A percentile compares a stretch with the other conserved stretches of the same genome.
Conservation (phyloP, 2,113 vertebrate genomes). For the Gadus chalcogrammus region DNA sequence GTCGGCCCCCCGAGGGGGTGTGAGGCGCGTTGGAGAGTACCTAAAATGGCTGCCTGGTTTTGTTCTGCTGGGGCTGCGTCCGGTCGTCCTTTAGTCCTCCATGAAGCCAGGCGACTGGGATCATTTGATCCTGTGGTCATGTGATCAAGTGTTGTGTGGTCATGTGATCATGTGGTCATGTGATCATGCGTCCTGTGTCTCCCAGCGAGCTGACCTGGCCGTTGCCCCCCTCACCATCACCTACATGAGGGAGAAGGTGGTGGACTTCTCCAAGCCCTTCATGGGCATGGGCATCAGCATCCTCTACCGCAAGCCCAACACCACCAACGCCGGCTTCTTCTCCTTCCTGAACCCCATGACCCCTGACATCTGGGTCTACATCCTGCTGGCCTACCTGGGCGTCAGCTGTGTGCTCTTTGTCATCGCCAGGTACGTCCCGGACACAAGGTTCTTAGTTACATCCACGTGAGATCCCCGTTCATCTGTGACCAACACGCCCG, state of each 20-base stretch:
- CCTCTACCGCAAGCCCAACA: constrained; percentile 91
- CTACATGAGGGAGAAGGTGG: constrained; percentile 90
- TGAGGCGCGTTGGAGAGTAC: too few relatives aligned
- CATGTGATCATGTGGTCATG: too few relatives aligned
- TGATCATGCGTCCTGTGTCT: neutral
- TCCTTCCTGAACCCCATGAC: constrained; percentile 98
- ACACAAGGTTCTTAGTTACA: neutral
- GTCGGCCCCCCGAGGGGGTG: too few relatives aligned
- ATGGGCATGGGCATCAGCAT: constrained; percentile 98
- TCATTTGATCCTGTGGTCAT: too few relatives aligned
- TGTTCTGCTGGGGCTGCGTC: too few relatives aligned
- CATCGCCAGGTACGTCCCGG: constrained; percentile 87
- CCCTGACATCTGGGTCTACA: constrained; percentile 98
- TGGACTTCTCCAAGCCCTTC: constrained; percentile 98
- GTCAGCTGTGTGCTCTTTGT: constrained; percentile 99
- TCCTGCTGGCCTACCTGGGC: constrained; percentile 94
- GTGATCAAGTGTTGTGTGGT: too few relatives aligned
- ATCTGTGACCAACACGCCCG: neutral
- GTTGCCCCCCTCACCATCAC: constrained; percentile 97
- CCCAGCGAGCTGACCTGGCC: constrained; percentile 92
- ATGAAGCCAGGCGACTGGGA: too few relatives aligned
- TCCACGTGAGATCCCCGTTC: too few relatives aligned
- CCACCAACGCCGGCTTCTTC: constrained; percentile 96
- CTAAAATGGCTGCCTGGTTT: too few relatives aligned
- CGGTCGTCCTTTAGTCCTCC: too few relatives aligned